Base-by-base conservation (phyloP, 2,888 invertebrate genomes). In the Ptycholaimellus sp. region DNA sequence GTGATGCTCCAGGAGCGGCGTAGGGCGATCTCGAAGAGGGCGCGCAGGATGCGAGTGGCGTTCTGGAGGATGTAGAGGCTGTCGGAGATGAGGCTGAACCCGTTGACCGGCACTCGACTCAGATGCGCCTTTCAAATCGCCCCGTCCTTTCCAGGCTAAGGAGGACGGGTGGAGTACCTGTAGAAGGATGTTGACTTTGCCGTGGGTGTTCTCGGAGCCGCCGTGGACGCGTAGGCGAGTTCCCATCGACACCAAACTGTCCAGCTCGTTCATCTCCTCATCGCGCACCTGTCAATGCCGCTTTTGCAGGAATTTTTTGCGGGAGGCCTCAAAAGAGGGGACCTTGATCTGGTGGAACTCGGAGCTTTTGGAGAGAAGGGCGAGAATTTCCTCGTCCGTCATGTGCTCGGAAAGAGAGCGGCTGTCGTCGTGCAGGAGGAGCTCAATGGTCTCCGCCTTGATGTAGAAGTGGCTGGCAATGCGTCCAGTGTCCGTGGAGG, bases 391-490 rank as follows among this genome's bases (percentile, higher is more conserved):
- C 30, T 51, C 54, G 34, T 53, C 54, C 20, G 50, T 48, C 68
- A 27, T 49, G 38, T 43, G 40, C 3, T 74, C 70, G 39, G 70
- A 70, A n/a, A n/a, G n/a, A n/a, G n/a, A n/a, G n/a, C n/a, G 35
- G 9, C 37, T 40, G 18, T 44, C 44, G 20, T 44, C 43, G 30
- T 45, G 44, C 30, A 50, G 48, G 32, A 55, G 32, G 40, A 47
- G 36, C 58, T 83, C 78, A 49, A 96, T 77, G 0, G 93, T 93
- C 49, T 82, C 81, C 56, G 79, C 78, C 44, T 85, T 90, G 42
- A 99, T 80, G 61, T 99, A 99, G 63, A 76, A 96, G 59, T 90
- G 82, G 56, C 87, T 87, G 1, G 96, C 87, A 13, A 83, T 93
- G 38, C 96, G 70, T 0, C 96, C 96, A 44, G 87, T 66, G 62